A percentile compares a stretch with the other conserved stretches of the same genome.
Evolutionary conservation across 37 sponge, comb jelly and placozoan genomes (phyloP).

Genomic region (Dysidea cf. avara): DNA sequence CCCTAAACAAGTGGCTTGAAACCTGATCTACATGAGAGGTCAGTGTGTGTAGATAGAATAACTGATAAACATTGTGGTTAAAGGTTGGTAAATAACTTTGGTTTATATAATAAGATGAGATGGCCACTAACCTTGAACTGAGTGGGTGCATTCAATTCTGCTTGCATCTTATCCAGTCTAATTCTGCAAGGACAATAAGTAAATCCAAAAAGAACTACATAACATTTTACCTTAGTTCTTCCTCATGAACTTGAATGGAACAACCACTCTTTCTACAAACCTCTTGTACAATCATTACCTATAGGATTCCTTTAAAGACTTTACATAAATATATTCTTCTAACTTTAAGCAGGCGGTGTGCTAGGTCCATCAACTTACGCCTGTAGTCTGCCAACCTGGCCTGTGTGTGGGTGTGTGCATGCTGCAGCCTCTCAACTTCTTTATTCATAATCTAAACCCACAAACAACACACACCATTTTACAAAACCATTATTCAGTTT

Average conservation of each 20-base stretch:
- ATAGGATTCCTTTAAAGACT: conserved; percentile 12
- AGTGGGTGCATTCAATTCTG: conserved; percentile 87
- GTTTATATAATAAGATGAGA: too few species aligned
- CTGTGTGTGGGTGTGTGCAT: conserved; percentile 41
- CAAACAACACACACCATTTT: not conserved
- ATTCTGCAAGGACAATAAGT: conserved; percentile 27
- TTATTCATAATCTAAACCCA: conserved; percentile 30
- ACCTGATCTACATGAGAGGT: not conserved
- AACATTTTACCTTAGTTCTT: conserved; percentile 71
- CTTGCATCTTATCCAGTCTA: conserved; percentile 78
- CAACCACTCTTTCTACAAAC: conserved; percentile 83
- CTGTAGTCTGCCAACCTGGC: conserved; percentile 74
- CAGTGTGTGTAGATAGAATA: not conserved
- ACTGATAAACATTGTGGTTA: too few species aligned
- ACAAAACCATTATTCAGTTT: not conserved
- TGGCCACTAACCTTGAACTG: conserved; percentile 80
- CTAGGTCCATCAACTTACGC: conserved; percentile 46
- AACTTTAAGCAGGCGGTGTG: conserved; percentile 64
- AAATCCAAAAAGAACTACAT: conserved; percentile 18
- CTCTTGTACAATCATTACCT: conserved; percentile 96
- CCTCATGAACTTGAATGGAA: conserved; percentile 92
- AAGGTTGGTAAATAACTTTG: too few species aligned
- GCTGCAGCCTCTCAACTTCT: conserved; percentile 56
- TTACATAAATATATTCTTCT: not conserved
- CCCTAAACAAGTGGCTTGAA: too few species aligned